Base-by-base conservation (phyloP, 2,888 invertebrate genomes). In the Lasioglossum calceatum region DNA sequence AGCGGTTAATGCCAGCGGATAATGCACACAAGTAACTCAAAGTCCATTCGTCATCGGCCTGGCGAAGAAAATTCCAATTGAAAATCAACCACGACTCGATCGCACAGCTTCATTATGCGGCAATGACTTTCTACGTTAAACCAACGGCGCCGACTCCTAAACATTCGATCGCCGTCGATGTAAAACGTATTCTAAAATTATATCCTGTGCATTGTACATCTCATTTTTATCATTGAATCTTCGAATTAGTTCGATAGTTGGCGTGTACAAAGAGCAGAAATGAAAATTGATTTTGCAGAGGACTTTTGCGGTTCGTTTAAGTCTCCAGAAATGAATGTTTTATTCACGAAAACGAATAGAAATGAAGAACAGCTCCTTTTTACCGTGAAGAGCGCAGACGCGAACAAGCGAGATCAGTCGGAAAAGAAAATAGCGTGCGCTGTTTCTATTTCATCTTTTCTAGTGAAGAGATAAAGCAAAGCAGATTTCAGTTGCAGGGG, bases 1-100 rank as follows among this genome's bases (percentile, higher is more conserved):
- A 42, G 32, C 47, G 77, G 58, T 67, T 77, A 77, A 84, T 82
- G 77, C 82, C 39, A 39, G 27, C 36, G 77, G 82, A 77, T 84
- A 84, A 73, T 82, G 72, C 82, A 74, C 70, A n/a, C 42, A 70
- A 23, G 75, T 72, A 58, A 61, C 61, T 32, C 39, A 19, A 23
- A 36, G 70, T 72, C 64, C 61, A 77, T 70, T 58, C 77, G 77
- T 84, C 82, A 77, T 78, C 67, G 54, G 36, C 39, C n/a, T 14
- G 23, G 19, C 32, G 7, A 27, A 47, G 77, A 61, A 82, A 77
- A 77, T 67, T 64, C 42, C 36, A 47, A 73, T 72, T 36, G 77
- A 73, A 81, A 84, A 44, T 42, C 42, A n/a, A 27, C 19, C 58
- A 2, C 14, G 5, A 14, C 70, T 50, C 50, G 50, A 36, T 70